Conservation (phyloP, 2,797 vertebrate species). For the Lepus townsendii region DNA sequence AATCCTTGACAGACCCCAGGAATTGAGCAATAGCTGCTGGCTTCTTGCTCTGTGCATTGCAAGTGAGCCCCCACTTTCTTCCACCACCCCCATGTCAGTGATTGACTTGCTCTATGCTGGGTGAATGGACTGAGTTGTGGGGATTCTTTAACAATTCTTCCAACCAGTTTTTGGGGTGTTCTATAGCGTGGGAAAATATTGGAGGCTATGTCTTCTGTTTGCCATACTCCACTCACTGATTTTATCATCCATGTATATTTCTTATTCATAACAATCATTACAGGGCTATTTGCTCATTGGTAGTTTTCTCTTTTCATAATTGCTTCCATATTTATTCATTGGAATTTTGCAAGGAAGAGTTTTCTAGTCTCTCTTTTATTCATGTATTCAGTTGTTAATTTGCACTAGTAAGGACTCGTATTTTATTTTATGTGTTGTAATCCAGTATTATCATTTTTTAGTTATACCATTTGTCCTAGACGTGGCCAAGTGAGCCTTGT, state of each 20-base stretch:
- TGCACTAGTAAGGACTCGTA: not conserved
- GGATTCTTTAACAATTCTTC: too few relatives aligned
- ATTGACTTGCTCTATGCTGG: too few relatives aligned
- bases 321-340: not conserved
- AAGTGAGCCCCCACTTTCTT: too few relatives aligned
- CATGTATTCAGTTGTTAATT: not conserved
- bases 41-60: too few relatives aligned
- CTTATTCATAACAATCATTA: not conserved
- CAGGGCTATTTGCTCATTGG: not conserved
- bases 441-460: not conserved
- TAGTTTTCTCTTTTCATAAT: not conserved
- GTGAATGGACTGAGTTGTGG: too few relatives aligned
- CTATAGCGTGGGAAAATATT: not conserved
- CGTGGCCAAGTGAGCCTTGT: not conserved
- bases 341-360: not conserved
- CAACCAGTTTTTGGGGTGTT: too few relatives aligned
- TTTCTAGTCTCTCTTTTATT: not conserved
- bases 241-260: not conserved
- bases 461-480: not conserved
- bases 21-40: too few relatives aligned
- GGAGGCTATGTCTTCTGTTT: not conserved
- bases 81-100: too few relatives aligned
- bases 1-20: too few relatives aligned
- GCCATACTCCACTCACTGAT: not conserved
- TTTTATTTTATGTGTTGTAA: constrained; percentile 2